Conservation (phyloP, 2,888 invertebrate species). For the Cataglyphis rosenhaueri region DNA sequence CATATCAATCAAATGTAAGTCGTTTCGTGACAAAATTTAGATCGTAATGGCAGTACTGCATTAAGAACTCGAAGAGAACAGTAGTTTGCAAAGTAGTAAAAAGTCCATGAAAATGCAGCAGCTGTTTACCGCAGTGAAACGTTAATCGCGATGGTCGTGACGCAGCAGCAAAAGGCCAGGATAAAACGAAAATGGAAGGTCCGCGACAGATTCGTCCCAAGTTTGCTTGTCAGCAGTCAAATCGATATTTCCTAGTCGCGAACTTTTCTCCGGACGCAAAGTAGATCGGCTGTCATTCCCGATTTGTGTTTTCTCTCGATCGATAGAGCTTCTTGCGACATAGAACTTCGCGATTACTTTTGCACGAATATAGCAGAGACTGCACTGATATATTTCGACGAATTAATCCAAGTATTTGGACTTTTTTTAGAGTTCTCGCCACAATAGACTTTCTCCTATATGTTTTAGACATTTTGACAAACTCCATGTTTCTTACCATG, state of each 20-base stretch:
- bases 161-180: conserved; percentile 38
- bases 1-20: conserved; percentile 26
- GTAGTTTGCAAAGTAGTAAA: conserved; percentile 49
- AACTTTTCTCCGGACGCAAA: conserved; percentile 58
- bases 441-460: conserved; percentile 28
- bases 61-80: conserved; percentile 40
- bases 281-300: conserved; percentile 58
- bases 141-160: conserved; percentile 52
- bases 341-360: conserved; percentile 55
- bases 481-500: not conserved
- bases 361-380: conserved; percentile 43
- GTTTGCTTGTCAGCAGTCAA: conserved; percentile 53
- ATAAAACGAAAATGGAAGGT: conserved; percentile 49
- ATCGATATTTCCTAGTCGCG: conserved; percentile 54
- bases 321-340: conserved; percentile 54
- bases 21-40: conserved; percentile 46
- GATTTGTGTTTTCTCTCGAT: conserved; percentile 43
- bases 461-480: conserved; percentile 13
- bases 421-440: conserved; percentile 5
- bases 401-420: conserved; percentile 47
- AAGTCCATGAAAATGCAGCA: conserved; percentile 48
- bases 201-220: conserved; percentile 54
- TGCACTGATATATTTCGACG: conserved; percentile 44
- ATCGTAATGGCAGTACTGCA: conserved; percentile 41
- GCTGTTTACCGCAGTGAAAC: conserved; percentile 56